Evolutionary conservation across 1,140 invertebrate species (phyloP), one percentile per base, ranked within the genome.

Genomic region (Drosophila biarmipes): DNA sequence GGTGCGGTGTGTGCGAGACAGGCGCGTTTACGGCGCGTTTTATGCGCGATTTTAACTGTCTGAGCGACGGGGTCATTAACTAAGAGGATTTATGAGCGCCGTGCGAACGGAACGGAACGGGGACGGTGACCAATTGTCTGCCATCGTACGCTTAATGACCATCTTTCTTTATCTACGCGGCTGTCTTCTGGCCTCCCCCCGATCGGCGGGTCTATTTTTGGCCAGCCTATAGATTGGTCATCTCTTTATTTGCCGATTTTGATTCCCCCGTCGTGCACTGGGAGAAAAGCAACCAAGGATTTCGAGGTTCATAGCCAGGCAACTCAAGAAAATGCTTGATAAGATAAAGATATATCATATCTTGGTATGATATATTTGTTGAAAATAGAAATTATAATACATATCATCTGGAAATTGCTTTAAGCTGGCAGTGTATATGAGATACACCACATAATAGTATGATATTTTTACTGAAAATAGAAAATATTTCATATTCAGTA

Each of bases 11-110:
- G 40, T 46, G 34, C 71, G 35, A 55, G 66, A 46, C 31, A 29
- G 80, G 49, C 57, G 71, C 71, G 80, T 84, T 78, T 84, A 79
- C 71, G 52, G 81, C 81, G 55, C 75, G 63, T 61, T 85, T 85
- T 84, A 84, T 84, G 72, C 72, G 76, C 64, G 63, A 75, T 82
- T 76, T 87, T 87, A 87, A 87, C 84, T 69, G 82, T 79, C 82
- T 87, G 82, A 75, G 61, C 82, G 82, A 86, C 82, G 82, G 78
- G 82, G 82, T 86, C 82, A 86, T 86, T 86, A 86, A 86, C 82
- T 86, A 86, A 76, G 82, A 82, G 82, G 84, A 86, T 86, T 86
- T 86, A 86, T 86, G 82, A 87, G 82, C 69, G 57, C 77, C 73
- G 74, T 73, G 78, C 42, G 71, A 73, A 51, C n/a, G 31, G 42